Evolutionary conservation across 1,140 invertebrate species (phyloP).

Genomic region (Pogonomyrmex barbatus): DNA sequence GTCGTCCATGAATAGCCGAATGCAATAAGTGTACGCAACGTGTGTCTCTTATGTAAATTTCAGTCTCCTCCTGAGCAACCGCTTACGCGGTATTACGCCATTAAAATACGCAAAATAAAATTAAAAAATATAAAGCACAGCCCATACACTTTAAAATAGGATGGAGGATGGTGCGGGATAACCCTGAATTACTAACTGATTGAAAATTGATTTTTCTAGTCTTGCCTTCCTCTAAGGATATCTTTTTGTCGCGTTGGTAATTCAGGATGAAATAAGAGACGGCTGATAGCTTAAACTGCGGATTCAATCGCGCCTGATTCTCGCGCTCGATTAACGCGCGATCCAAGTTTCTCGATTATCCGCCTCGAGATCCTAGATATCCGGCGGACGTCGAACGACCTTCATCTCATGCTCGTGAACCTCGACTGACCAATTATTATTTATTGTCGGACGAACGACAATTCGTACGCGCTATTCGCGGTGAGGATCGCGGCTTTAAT

Average conservation of each 20-base stretch:
- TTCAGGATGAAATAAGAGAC: not conserved
- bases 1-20: not conserved
- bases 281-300: not conserved
- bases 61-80: not conserved
- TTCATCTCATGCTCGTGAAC: constrained; percentile 17
- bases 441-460: constrained; percentile 32
- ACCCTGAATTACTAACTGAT: not conserved
- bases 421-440: constrained; percentile 49
- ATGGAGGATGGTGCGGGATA: not conserved
- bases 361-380: constrained; percentile 11
- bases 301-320: not conserved
- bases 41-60: constrained; percentile 44
- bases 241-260: not conserved
- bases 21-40: not conserved
- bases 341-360: not conserved
- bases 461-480: constrained; percentile 20
- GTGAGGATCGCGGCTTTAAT: constrained; percentile 36
- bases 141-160: not conserved
- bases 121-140: not conserved
- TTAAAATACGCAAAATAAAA: not conserved
- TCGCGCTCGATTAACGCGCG: constrained; percentile 8
- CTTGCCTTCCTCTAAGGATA: not conserved
- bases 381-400: constrained; percentile 6
- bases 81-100: not conserved
- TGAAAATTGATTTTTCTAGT: not conserved